phyloP scores from a whole-genome alignment of 2,113 vertebrate species.

The Etia nguti region DNA sequence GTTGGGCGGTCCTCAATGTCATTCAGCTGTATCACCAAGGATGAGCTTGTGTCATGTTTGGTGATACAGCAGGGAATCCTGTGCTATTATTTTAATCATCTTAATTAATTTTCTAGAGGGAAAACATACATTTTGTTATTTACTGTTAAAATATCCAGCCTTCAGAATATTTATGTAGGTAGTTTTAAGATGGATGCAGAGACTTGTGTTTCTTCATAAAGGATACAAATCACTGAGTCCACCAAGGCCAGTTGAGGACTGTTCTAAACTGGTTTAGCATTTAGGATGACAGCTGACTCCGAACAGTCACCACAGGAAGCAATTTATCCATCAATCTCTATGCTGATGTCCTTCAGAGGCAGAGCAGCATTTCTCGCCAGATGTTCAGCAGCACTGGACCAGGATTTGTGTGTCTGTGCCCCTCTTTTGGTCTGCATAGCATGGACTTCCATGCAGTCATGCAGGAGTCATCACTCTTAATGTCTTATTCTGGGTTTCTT shows the following conservation, averaged over 20 bases:
- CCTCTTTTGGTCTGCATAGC: not conserved
- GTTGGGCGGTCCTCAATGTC: accelerated
- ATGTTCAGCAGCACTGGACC: not conserved
- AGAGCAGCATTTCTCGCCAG: not conserved
- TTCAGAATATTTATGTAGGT: not conserved
- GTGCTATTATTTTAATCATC: not conserved
- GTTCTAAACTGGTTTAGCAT: conserved; percentile 31
- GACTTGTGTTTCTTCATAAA: conserved; percentile 20
- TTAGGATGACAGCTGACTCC: conserved; percentile 21
- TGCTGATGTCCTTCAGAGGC: not conserved
- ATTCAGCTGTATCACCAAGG: not conserved
- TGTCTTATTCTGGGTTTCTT: not conserved
- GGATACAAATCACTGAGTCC: not conserved
- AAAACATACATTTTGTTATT: not conserved
- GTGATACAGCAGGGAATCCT: not conserved
- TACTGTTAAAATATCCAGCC: not conserved
- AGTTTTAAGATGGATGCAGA: not conserved
- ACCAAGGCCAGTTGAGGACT: not conserved
- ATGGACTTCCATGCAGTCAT: not conserved
- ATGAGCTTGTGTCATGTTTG: not conserved
- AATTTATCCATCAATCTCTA: not conserved
- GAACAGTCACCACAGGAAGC: not conserved
- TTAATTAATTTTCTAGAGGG: not conserved
- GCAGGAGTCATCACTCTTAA: not conserved
- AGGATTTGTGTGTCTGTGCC: not conserved